phyloP scores from a whole-genome alignment of 1,140 invertebrate genomes.

The Zophobas morio region DNA sequence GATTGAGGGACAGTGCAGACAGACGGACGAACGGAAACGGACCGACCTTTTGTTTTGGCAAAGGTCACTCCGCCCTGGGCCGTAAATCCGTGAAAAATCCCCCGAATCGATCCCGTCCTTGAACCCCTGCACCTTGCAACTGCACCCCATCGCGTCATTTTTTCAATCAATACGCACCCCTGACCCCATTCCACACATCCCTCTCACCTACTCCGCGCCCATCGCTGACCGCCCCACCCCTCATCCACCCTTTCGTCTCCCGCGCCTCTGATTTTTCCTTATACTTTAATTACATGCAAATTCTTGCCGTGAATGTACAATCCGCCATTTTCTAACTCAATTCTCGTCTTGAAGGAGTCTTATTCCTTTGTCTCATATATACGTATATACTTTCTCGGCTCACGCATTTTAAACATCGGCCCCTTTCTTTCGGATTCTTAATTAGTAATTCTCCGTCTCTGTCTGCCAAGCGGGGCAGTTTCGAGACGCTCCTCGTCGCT shows the following conservation, averaged over 20 bases:
- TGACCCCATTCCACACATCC: slow-evolving; percentile 12
- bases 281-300: slow-evolving; percentile 68
- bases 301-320: slow-evolving; percentile 66
- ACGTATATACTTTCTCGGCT: slow-evolving; percentile 67
- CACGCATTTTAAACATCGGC: slow-evolving; percentile 68
- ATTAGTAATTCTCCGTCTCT: slow-evolving; percentile 64
- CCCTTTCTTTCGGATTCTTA: slow-evolving; percentile 67
- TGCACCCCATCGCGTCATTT: too few relatives aligned
- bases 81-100: too few relatives aligned
- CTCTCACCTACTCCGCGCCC: background rate
- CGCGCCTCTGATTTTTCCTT: slow-evolving; percentile 65
- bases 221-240: background rate
- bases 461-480: slow-evolving; percentile 46
- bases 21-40: too few relatives aligned
- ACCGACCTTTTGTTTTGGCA: too few relatives aligned
- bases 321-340: slow-evolving; percentile 67
- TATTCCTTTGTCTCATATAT: slow-evolving; percentile 67
- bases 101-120: too few relatives aligned
- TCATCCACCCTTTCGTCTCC: background rate
- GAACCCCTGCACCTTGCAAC: too few relatives aligned
- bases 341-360: slow-evolving; percentile 63
- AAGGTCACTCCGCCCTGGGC: too few relatives aligned
- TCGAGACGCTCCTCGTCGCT: slow-evolving; percentile 53
- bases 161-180: background rate
- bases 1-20: too few relatives aligned